Percentiles rank a stretch among this genome's conserved stretches.
Conservation (phyloP, 64 coral and sea anemone species). For the Trachythela sp. region DNA sequence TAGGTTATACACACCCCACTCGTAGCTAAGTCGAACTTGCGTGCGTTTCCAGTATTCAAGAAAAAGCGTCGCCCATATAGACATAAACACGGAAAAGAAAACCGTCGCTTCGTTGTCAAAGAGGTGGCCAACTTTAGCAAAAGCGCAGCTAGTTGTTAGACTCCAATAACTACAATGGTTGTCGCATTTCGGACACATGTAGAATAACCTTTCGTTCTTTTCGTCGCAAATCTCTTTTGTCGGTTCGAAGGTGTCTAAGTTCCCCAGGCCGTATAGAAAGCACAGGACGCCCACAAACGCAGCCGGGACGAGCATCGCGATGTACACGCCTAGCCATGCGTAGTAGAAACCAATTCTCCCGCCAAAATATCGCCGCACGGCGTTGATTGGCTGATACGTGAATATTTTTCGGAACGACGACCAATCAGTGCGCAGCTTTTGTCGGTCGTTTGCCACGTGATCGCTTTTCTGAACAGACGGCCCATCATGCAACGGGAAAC, state of each 20-base stretch:
- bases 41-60: slow-evolving; percentile 84
- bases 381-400: slow-evolving; percentile 79
- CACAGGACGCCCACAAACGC: slow-evolving; percentile 66
- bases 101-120: slow-evolving; percentile 94
- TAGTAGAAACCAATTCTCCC: slow-evolving; percentile 79
- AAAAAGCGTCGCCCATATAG: slow-evolving; percentile 86
- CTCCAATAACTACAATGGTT: slow-evolving; percentile 91
- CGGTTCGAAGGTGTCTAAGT: slow-evolving; percentile 55
- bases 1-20: slow-evolving; percentile 88
- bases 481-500: slow-evolving; percentile 71
- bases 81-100: slow-evolving; percentile 90
- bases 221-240: slow-evolving; percentile 78
- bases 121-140: slow-evolving; percentile 62
- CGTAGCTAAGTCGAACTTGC: slow-evolving; percentile 72
- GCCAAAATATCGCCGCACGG: slow-evolving; percentile 80
- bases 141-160: slow-evolving; percentile 68
- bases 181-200: slow-evolving; percentile 95
- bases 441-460: slow-evolving; percentile 45
- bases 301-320: slow-evolving; percentile 65
- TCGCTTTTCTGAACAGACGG: slow-evolving; percentile 27
- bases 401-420: slow-evolving; percentile 77
- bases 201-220: slow-evolving; percentile 62
- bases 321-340: slow-evolving; percentile 86
- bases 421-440: slow-evolving; percentile 56
- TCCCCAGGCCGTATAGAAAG: slow-evolving; percentile 65